These are phyloP conservation scores for Liparis tanakae DNA, from an alignment of 2,797 vertebrate genomes.

Conservation along the genomic window DNA sequence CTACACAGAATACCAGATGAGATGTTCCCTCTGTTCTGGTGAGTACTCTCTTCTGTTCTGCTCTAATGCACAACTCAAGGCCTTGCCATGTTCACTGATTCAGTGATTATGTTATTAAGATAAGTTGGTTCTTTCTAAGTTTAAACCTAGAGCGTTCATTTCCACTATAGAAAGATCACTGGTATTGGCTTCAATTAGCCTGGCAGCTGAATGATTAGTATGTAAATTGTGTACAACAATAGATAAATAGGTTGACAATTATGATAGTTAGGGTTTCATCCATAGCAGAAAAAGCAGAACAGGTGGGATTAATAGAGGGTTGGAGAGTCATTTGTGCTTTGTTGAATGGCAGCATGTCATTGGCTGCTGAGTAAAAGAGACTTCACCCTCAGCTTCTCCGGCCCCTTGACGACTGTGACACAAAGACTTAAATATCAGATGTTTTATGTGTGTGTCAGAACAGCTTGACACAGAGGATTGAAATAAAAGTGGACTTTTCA, in stretches of 20 bases:
- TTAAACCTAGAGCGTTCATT: neutral
- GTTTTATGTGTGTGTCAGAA: slow-evolving; percentile 20
- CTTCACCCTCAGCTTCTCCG: slow-evolving; percentile 2
- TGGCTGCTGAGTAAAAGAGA: slow-evolving; percentile 20
- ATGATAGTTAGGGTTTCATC: slow-evolving; percentile 22
- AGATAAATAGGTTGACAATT: slow-evolving; percentile 15
- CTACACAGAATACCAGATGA: slow-evolving; percentile 52
- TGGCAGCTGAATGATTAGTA: slow-evolving; percentile 45
- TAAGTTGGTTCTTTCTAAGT: slow-evolving; percentile 13
- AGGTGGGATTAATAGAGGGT: slow-evolving; percentile 12
- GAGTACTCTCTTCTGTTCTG: slow-evolving; percentile 29
- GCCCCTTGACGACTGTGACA: neutral
- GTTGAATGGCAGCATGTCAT: slow-evolving; percentile 31
- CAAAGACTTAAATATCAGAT: slow-evolving; percentile 16
- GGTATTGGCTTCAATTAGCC: slow-evolving; percentile 38
- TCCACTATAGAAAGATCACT: slow-evolving; percentile 1
- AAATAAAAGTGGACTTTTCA: slow-evolving; percentile 13
- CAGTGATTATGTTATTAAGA: slow-evolving; percentile 47
- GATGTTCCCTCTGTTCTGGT: slow-evolving; percentile 39
- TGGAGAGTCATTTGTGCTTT: slow-evolving; percentile 25
- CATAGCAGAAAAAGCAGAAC: slow-evolving; percentile 8
- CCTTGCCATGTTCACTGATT: slow-evolving; percentile 36
- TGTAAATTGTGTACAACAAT: slow-evolving; percentile 31
- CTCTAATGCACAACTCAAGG: slow-evolving; percentile 53
- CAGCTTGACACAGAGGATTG: neutral